These are phyloP conservation scores for Acrocephalus arundinaceus DNA, from an alignment of 2,113 vertebrate genomes.

Conservation along the genomic window DNA sequence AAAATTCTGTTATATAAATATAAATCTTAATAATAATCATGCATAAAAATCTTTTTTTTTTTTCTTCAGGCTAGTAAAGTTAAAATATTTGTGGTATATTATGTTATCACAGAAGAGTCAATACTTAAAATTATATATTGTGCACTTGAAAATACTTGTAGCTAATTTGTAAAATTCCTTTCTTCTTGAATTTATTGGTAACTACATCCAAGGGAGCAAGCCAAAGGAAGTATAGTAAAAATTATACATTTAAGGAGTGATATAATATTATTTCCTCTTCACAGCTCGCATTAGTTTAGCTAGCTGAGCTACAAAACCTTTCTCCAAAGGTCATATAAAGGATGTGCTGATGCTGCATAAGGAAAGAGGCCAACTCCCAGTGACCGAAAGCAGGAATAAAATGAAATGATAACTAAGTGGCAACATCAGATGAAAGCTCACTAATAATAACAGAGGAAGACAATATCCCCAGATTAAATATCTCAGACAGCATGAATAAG, in stretches of 20 bases:
- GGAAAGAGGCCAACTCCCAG: neutral
- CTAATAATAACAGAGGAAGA: slow-evolving; percentile 31
- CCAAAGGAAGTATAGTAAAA: neutral
- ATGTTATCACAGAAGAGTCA: neutral
- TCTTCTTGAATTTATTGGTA: neutral
- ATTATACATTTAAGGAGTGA: neutral
- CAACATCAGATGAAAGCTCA: slow-evolving; percentile 1
- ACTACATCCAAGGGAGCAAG: neutral
- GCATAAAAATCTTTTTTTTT: neutral
- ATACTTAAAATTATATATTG: neutral
- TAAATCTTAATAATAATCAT: neutral
- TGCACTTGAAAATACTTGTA: neutral
- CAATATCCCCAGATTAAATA: slow-evolving; percentile 19
- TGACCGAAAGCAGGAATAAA: neutral
- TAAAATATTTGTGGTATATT: neutral
- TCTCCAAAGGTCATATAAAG: slow-evolving; percentile 9
- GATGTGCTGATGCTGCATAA: slow-evolving; percentile 36
- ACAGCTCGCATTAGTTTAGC: neutral
- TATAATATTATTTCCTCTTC: neutral
- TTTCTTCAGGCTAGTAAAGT: neutral
- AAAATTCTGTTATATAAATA: neutral
- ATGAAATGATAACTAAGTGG: slow-evolving; percentile 28
- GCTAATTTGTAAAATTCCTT: neutral
- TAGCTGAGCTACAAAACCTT: neutral
- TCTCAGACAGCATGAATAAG: slow-evolving; percentile 23